These are phyloP conservation scores for Luehdorfia chinensis DNA, from an alignment of 1,140 invertebrate genomes.

Conservation along the genomic window DNA sequence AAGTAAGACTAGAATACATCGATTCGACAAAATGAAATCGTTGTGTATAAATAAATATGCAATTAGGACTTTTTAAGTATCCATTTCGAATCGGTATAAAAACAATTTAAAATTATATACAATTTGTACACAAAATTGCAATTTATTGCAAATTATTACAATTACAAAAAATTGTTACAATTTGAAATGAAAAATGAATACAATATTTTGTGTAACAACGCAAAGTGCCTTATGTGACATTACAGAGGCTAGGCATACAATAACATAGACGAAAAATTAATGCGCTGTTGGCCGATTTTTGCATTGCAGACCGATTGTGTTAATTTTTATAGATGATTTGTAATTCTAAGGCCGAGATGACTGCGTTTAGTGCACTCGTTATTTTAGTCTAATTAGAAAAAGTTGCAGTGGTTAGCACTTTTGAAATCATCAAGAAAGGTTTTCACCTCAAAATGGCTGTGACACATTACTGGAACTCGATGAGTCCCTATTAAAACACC, in stretches of 20 bases:
- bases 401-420: slow-evolving; percentile 2
- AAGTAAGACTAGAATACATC: slow-evolving; percentile 69
- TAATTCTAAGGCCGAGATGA: neutral
- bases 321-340: slow-evolving; percentile 9
- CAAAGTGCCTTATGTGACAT: slow-evolving; percentile 60
- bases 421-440: slow-evolving; percentile 25
- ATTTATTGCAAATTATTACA: no score
- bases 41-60: no score
- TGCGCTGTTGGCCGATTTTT: slow-evolving; percentile 46
- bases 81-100: no score
- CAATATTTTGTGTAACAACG: slow-evolving; percentile 40
- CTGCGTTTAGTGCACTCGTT: neutral
- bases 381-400: no score
- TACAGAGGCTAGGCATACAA: slow-evolving; percentile 50
- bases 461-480: slow-evolving; percentile 34
- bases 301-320: slow-evolving; percentile 19
- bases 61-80: no score
- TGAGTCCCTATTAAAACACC: slow-evolving; percentile 48
- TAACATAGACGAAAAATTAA: slow-evolving; percentile 46
- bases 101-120: no score
- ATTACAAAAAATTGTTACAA: no score
- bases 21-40: slow-evolving; percentile 54
- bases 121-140: no score
- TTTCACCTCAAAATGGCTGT: slow-evolving; percentile 53
- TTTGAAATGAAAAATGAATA: slow-evolving; percentile 11